phyloP scores from a whole-genome alignment of 2,113 vertebrate species.

The Erythrocercus mccallii region DNA sequence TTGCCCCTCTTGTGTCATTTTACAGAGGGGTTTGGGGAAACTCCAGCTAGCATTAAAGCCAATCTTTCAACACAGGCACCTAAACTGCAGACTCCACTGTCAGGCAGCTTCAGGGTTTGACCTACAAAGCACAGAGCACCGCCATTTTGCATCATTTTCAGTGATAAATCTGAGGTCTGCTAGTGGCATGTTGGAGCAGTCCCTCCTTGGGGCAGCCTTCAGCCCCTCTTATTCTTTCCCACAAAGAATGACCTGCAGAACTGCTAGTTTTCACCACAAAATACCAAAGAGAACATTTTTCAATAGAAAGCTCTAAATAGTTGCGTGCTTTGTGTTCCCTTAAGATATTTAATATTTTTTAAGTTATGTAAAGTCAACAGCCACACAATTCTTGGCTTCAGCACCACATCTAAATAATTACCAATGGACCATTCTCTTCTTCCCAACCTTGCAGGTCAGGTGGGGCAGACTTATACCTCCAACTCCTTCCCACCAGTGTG shows the following conservation, averaged over 20 bases:
- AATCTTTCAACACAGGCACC: not conserved
- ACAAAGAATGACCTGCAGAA: not conserved
- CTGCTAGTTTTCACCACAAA: not conserved
- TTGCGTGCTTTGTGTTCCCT: not conserved
- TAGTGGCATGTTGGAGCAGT: accelerated
- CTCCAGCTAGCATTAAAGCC: not conserved
- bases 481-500: not conserved
- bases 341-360: not conserved
- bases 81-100: not conserved
- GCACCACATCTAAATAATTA: not conserved
- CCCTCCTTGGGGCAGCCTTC: not conserved
- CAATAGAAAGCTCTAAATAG: not conserved
- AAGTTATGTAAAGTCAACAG: not conserved
- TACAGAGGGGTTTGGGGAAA: not conserved
- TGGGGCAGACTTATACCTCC: not conserved
- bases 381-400: not conserved
- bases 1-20: not conserved
- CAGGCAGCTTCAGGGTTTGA: not conserved
- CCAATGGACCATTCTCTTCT: not conserved
- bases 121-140: not conserved
- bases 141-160: not conserved
- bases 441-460: not conserved
- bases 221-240: not conserved
- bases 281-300: not conserved
- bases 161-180: not conserved